Base-by-base conservation (phyloP, 2,113 vertebrate species). In the Pandion haliaetus region DNA sequence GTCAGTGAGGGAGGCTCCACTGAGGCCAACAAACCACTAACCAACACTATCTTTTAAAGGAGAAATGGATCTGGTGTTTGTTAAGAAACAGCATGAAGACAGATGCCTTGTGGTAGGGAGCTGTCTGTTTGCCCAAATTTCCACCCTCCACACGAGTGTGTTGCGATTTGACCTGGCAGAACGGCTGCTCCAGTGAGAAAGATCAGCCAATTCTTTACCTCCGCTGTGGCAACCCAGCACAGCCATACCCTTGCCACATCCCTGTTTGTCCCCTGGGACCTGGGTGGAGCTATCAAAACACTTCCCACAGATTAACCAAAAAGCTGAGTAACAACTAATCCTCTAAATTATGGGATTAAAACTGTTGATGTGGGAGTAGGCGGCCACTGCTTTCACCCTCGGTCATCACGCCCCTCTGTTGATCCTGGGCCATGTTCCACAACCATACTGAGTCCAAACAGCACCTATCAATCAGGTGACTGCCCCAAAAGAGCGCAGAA, bases 221-320 rank as follows among this genome's bases (percentile, higher is more conserved):
- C 38, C 21, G 5, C 13, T 28, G 32, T 58, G 52, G 52, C 77
- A 94, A 59, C 29, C 49, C 49, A 47, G 40, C 28, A 16, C 1
- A 66, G 67, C 58, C 38, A 8, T n/a, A 38, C 14, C 49, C 32
- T 80, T 91, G 81, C 90, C 61, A 77, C 50, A 58, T 73, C 45
- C 52, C 34, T 80, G 28, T 90, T 93, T 86, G 63, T 38, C 40
- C 34, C 31, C 17, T 32, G 21, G 47, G 47, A 59, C 40, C 28
- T 54, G 85, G 85, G 79, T 83, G 90, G 86, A 92, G 77, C 57
- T 49, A 78, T 31, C 76, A 45, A 91, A 70, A 42, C 63, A 62
- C 82, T 88, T 94, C 90, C 90, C 82, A 81, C 67, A 62, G 76
- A 50, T 52, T 32, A 61, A 85, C 13, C 24, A 42, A 78, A 84